phyloP scores from a whole-genome alignment of 2,888 invertebrate genomes.

The Micoletzkya japonica region DNA sequence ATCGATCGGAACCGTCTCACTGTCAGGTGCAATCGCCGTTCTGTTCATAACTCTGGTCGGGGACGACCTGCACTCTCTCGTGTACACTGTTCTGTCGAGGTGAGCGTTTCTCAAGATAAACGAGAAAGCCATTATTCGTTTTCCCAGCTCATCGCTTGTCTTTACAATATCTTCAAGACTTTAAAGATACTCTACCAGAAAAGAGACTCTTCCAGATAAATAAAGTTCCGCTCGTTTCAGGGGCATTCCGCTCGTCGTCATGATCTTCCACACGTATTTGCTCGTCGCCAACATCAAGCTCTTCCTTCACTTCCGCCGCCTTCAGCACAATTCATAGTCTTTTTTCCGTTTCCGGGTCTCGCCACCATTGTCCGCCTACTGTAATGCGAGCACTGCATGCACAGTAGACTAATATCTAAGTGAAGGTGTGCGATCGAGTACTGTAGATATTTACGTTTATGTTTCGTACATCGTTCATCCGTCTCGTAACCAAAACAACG shows the following conservation, averaged over 20 bases:
- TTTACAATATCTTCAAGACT: too few species aligned
- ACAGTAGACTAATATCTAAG: too few species aligned
- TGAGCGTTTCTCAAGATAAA: not conserved
- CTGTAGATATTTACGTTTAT: too few species aligned
- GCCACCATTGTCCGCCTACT: too few species aligned
- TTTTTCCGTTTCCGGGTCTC: conserved; percentile 1
- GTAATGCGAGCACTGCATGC: conserved; percentile 7
- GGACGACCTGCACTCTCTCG: not conserved
- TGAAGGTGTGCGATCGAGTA: too few species aligned
- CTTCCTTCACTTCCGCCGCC: conserved; percentile 10
- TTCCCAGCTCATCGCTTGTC: too few species aligned
- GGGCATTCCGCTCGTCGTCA: conserved; percentile 17
- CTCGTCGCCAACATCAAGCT: conserved; percentile 19
- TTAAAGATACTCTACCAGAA: not conserved
- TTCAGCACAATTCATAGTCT: not conserved
- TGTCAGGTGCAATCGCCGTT: conserved; percentile 10
- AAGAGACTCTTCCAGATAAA: not conserved
- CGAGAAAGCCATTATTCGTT: too few species aligned
- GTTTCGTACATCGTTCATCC: too few species aligned
- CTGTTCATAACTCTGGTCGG: conserved; percentile 20
- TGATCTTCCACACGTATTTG: conserved; percentile 21
- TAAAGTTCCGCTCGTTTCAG: not conserved
- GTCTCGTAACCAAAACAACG: too few species aligned
- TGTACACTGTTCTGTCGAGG: conserved; percentile 11
- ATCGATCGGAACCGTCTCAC: too few species aligned